Base-by-base conservation (phyloP, 2,797 vertebrate genomes). In the Macropodus opercularis region DNA sequence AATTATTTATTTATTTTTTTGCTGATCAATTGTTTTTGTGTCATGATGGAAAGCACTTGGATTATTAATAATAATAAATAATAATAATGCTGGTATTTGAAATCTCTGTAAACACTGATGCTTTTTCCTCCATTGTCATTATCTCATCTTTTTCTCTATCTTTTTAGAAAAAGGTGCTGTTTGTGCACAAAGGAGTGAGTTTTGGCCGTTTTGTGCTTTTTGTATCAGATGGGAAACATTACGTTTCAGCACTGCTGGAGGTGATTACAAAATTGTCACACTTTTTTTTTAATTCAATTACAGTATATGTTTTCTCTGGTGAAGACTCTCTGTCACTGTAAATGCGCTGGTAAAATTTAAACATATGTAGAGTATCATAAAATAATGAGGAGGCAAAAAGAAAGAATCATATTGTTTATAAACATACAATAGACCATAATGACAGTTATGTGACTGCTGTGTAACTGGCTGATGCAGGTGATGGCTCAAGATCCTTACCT, bases 141-240 rank as follows among this genome's bases (percentile, higher is more conserved):
- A 10, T 32, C 10, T 29, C 5, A 8, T 31, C 10, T 32, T 32
- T 14, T 32, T 13, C 58, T 60, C 14, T 65, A 3, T 73, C 32
- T 9, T 51, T 29, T 48, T 43, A 91, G 83, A 93, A 92, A n/a
- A 90, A 67, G 13, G 92, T 98, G 35, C 83, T 98, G 14, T 98
- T 95, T 74, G 56, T 92, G 57, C 94, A 97, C 77, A 81, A 0
- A 12, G 95, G 96, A 5, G 90, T 88, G 27, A 94, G 93, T 81
- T 94, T 80, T 23, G 94, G 94, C 0, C 89, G 86, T 48, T 96
- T 98, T 63, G 93, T 98, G 38, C 85, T 98, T 36, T 95, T 98
- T 3, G 89, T 97, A 27, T 93, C 94, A 1, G 96, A 98, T 67
- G 94, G 94, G 4, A 93, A 95, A 73, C 94, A 97, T 76, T 94